Percentiles rank a stretch among this genome's conserved stretches.
These are phyloP conservation scores for Pachyramphus minor DNA, from an alignment of 2,113 vertebrate genomes.

Conservation along the genomic window DNA sequence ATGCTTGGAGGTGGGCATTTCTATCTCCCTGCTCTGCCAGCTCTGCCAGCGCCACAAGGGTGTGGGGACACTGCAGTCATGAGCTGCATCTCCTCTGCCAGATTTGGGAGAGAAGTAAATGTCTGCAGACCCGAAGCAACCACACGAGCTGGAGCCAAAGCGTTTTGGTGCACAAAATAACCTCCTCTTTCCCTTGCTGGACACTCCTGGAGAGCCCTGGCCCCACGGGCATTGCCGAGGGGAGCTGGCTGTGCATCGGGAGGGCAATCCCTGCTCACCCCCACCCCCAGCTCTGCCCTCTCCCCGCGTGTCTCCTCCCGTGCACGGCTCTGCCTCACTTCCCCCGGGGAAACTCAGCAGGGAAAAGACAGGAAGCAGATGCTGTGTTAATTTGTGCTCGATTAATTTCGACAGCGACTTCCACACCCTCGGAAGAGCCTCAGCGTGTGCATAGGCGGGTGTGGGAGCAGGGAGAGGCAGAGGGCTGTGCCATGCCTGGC, in stretches of 20 bases:
- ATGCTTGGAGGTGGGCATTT: neutral
- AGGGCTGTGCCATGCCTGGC: neutral
- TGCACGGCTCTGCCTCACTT: neutral
- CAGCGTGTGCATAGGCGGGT: rapidly evolving
- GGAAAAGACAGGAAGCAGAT: slow-evolving; percentile 32
- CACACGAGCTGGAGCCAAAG: neutral
- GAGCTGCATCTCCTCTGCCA: neutral
- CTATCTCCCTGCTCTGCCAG: neutral
- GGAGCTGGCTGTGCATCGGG: rapidly evolving
- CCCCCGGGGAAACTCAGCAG: neutral
- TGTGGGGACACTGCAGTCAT: rapidly evolving
- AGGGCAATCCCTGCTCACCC: neutral
- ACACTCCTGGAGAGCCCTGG: neutral
- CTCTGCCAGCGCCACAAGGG: neutral
- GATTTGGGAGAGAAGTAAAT: neutral
- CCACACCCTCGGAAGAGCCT: neutral
- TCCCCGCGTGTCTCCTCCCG: rapidly evolving
- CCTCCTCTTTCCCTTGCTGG: neutral
- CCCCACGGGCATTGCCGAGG: rapidly evolving
- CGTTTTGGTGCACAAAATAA: neutral
- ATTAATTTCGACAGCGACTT: neutral
- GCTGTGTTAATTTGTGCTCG: slow-evolving; percentile 32
- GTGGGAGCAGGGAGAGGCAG: neutral
- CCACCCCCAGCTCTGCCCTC: neutral
- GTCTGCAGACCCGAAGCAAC: neutral